These are phyloP conservation scores for Pelodiscus sinensis DNA, from an alignment of 2,113 vertebrate species.

Conservation along the genomic window DNA sequence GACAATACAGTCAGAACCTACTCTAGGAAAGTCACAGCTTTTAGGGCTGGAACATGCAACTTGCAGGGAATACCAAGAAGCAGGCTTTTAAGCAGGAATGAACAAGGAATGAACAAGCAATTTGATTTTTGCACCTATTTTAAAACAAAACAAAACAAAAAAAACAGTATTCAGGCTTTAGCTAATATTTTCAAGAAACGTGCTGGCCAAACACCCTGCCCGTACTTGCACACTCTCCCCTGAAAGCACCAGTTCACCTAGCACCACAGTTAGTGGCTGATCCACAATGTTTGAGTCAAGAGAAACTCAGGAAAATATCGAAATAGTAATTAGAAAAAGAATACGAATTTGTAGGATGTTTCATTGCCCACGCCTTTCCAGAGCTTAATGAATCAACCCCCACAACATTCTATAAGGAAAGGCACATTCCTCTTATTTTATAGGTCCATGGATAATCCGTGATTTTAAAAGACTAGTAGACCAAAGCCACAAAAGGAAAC, in stretches of 20 bases:
- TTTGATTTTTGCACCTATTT: background rate
- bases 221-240: background rate
- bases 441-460: fast-evolving
- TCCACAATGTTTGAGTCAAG: background rate
- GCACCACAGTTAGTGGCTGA: fast-evolving
- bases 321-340: background rate
- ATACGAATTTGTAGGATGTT: fast-evolving
- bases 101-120: background rate
- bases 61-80: slow-evolving; percentile 19
- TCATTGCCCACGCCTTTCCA: background rate
- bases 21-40: background rate
- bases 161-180: slow-evolving; percentile 14
- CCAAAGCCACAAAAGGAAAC: fast-evolving
- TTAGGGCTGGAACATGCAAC: background rate
- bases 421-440: background rate
- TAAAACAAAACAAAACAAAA: too few species aligned
- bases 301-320: background rate
- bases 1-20: background rate
- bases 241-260: background rate
- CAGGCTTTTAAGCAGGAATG: slow-evolving; percentile 5
- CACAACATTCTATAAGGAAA: fast-evolving
- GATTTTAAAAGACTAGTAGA: background rate
- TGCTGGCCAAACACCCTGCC: background rate
- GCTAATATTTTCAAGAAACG: background rate
- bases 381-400: fast-evolving